Conservation (phyloP, 2,888 invertebrate genomes). For the Eupithecia insigniata region DNA sequence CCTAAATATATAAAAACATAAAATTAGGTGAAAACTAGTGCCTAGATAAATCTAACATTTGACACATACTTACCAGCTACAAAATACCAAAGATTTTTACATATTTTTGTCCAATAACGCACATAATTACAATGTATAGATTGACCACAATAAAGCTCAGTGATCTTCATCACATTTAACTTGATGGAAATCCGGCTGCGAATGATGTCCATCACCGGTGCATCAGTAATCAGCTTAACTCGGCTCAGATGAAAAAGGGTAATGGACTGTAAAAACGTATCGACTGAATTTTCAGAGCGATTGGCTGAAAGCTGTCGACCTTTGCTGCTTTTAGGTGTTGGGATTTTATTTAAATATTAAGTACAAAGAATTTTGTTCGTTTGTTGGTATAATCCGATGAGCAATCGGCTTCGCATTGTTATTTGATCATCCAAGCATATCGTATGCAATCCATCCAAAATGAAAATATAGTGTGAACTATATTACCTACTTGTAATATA, state of each 20-base stretch:
- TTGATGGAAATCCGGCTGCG: constrained; percentile 46
- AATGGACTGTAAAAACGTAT: constrained; percentile 68
- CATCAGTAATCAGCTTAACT: constrained; percentile 73
- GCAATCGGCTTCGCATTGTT: not conserved
- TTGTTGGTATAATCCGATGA: not conserved
- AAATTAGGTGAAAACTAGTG: no score
- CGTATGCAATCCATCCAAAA: not conserved
- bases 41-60: no score
- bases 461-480: not conserved
- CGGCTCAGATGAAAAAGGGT: constrained; percentile 67
- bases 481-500: not conserved
- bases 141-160: constrained; percentile 20
- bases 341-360: constrained; percentile 6
- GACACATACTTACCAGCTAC: no score
- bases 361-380: not conserved
- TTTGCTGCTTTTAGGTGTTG: constrained; percentile 14
- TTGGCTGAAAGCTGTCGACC: constrained; percentile 32
- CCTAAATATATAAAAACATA: no score
- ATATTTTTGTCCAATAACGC: not conserved
- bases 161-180: constrained; percentile 26
- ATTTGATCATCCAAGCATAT: not conserved
- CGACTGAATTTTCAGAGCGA: constrained; percentile 30
- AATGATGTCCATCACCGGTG: constrained; percentile 63
- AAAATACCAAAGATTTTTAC: not conserved
- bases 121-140: not conserved